Base-by-base conservation (phyloP, 2,888 invertebrate genomes). In the Chrysina gloriosa region DNA sequence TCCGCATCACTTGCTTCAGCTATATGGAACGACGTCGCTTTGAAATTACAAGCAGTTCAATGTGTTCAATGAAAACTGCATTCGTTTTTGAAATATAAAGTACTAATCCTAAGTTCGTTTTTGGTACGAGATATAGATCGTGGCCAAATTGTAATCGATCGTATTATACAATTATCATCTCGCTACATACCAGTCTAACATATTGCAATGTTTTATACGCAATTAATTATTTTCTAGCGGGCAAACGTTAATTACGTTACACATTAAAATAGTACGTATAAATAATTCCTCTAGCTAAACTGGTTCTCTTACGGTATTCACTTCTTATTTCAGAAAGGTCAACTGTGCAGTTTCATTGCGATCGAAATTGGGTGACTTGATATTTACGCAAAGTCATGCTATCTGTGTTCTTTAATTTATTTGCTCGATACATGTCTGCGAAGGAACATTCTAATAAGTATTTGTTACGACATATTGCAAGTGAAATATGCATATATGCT, bases 281-380 rank as follows among this genome's bases (percentile, higher is more conserved):
- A 3, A 27, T 39, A 58, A 39, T 58, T 58, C 27, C 29, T 42
- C n/a, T 9, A 45, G 42, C 29, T 61, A 61, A 61, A 61, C 58
- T 61, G 45, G 58, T 61, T 61, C 58, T 42, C 9, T 42, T 23
- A 42, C 14, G 58, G 27, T 61, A 42, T 39, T 27, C 25, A 61
- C 16, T 61, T 61, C 42, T 61, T 27, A 27, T 42, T 42, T 42
- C 14, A 9, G 29, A 42, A 61, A 61, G 58, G 58, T 61, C 58
- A 61, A 61, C 36, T n/a, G 39, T 16, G 29, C n/a, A 27, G 16
- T 27, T 61, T 61, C 42, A 61, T 29, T 61, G 42, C 58, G 27
- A 9, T 61, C 9, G 19, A 42, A 61, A 61, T 61, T 61, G 58
- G 58, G 58, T 42, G 58, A 61, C 42, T 61, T 42, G 27, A 25